Base-by-base conservation (phyloP, 2,797 vertebrate genomes). In the Micropoecilia bifurca region DNA sequence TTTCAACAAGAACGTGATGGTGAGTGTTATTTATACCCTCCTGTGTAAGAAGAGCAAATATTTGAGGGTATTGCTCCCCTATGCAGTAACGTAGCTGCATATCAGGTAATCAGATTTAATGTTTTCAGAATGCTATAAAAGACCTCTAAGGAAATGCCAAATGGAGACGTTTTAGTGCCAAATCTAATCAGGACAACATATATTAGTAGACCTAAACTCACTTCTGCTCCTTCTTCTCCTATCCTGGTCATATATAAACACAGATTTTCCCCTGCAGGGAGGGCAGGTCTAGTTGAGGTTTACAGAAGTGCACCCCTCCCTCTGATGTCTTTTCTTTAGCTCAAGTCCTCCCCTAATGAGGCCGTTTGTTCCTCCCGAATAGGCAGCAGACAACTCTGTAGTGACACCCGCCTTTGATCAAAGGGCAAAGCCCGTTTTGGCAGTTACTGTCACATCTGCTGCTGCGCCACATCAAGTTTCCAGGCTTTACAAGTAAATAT, bases 401-500 rank as follows among this genome's bases (percentile, higher is more conserved):
- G 48, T 80, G 85, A 89, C 87, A 82, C 79, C 79, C 50, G 82
- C 84, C 85, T 91, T 90, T 90, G 91, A 91, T 93, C 88, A 87
- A 83, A 74, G 83, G 85, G 89, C 80, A 79, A 83, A 86, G 87
- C 83, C 89, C 77, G 83, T 74, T 92, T 86, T 92, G 82, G 76
- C 87, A 84, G 89, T 92, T 90, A 92, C 85, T 81, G 69, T 72
- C 91, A 87, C 92, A 91, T 93, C 89, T 87, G 90, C 93, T 86
- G 87, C 83, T 83, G 86, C 73, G 33, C 73, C 85, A 78, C 85
- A 86, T 87, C 91, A 74, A 2, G 48, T 83, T 87, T 87, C 80
- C 86, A 83, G 87, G 91, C 82, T 88, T 77, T 85, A 88, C 88
- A 89, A 94, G 92, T 95, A 94, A 91, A 95, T 94, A 94, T 94